Base-by-base conservation (phyloP, 1,140 invertebrate species). In the Globodera rostochiensis region DNA sequence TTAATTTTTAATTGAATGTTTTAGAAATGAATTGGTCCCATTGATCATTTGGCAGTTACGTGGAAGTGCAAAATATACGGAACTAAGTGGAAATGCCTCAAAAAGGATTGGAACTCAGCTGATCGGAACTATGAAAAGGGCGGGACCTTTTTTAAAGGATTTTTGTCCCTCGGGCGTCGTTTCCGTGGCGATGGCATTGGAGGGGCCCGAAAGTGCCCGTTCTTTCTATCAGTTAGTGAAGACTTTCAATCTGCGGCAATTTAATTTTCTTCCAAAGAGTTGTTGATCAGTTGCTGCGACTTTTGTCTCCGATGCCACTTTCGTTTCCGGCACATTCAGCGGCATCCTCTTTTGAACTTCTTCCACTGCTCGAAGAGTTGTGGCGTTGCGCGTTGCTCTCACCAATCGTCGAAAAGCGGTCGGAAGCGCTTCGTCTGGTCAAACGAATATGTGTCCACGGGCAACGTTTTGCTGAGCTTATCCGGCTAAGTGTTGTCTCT, bases 1-100 rank as follows among this genome's bases (percentile, higher is more conserved):
- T 50, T 50, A 50, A 0, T 53, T 53, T 53, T 53, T 53, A 50
- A 53, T 7, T 53, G 3, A 9, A 9, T 53, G 71, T 78, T 78
- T 7, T 45, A 78, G 77, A 69, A 64, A 64, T 5, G 77, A 78
- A 78, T 78, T 78, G 13, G 15, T 78, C 11, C 77, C 77, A 2
- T 25, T 70, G 50, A 49, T 78, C 21, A 78, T 78, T 19, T 78
- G 77, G 25, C 70, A 78, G n/a, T 70, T 78, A 36, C 77, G 66
- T 9, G 77, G 64, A n/a, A 71, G 77, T 47, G 77, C 69, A 19
- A 71, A 71, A 71, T 45, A 19, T 19, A 19, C 25, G 69, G 69
- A 47, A 36, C 13, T 53, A 13, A 71, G 25, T 64, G 70, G 36
- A 78, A 78, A 64, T n/a, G 45, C n/a, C n/a, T 21, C 57, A 71